A percentile compares a stretch with the other conserved stretches of the same genome.
Evolutionary conservation across 2,797 vertebrate species (phyloP).

Genomic region (Cyclopterus lumpus): DNA sequence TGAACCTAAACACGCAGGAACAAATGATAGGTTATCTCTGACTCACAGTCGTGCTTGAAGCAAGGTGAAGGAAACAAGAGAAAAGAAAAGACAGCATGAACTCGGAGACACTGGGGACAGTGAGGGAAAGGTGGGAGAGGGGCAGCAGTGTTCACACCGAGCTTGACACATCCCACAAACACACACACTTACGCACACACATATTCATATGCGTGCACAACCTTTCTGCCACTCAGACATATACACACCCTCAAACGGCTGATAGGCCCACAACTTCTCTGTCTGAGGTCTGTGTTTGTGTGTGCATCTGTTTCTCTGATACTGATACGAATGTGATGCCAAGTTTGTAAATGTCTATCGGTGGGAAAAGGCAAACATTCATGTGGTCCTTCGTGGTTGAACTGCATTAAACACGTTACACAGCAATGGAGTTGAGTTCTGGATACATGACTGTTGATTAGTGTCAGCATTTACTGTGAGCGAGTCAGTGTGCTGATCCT

Average conservation of each 20-base stretch:
- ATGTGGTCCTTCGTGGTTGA: constrained; percentile 11
- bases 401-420: constrained; percentile 30
- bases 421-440: constrained; percentile 7
- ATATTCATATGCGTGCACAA: constrained; percentile 49
- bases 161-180: constrained; percentile 47
- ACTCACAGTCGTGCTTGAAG: constrained; percentile 85
- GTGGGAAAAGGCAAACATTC: constrained; percentile 2
- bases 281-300: constrained; percentile 64
- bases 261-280: constrained; percentile 56
- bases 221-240: constrained; percentile 43
- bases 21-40: background rate
- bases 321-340: constrained; percentile 47
- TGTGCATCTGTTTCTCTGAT: constrained; percentile 51
- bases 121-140: constrained; percentile 76
- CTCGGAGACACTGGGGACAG: constrained; percentile 78
- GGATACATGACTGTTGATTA: constrained; percentile 28
- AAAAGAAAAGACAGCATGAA: constrained; percentile 75
- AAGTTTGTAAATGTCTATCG: constrained; percentile 30
- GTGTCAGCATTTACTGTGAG: constrained; percentile 27
- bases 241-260: constrained; percentile 70
- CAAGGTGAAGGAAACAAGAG: constrained; percentile 88
- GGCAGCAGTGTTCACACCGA: constrained; percentile 75
- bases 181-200: constrained; percentile 35
- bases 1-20: background rate
- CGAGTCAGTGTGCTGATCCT: constrained; percentile 12